Evolutionary conservation across 1,140 invertebrate species (phyloP), one percentile per base, ranked within the genome.

Genomic region (Drosophila melanica): DNA sequence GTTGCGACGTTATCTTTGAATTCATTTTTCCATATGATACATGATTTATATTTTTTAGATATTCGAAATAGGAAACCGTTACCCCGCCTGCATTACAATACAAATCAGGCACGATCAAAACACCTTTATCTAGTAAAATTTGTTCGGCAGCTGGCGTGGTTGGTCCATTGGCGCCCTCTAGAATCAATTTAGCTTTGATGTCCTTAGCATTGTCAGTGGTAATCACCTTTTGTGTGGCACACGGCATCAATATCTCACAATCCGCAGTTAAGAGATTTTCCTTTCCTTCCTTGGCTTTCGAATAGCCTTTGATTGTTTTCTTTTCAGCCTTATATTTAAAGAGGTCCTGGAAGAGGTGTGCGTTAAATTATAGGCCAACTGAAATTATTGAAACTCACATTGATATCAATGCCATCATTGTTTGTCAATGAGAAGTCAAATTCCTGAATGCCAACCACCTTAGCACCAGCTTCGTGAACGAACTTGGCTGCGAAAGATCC

Each of bases 11-110:
- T 5, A 77, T 67, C 54, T 82, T 84, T 2, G 97, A 97, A 16
- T 96, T 96, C 41, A 98, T 93, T 76, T 97, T 94, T 3, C 97
- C 97, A 92, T 96, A 98, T 69, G 96, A 97, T 18, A 97, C 96
- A 90, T 98, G 97, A 81, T 97, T 98, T 8, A 98, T 92, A 91
- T 98, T 98, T 92, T 98, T 98, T 37, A 98, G 92, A 95, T 96
- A 98, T 90, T 98, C 98, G 92, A 98, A 98, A 92, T 97, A 98
- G 7, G 97, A 98, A 1, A 98, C 97, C 0, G 97, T 97, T 16
- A 98, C 97, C 92, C 97, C 97, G 77, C 97, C 97, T 63, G 96
- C 96, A 92, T 97, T 98, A 55, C 96, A 94, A 90, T 94, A 94
- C 85, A 97, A 93, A 93, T 98, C 97, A 11, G 97, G 97, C 58